A percentile compares a stretch with the other conserved stretches of the same genome.
phyloP scores from a whole-genome alignment of 2,113 vertebrate species.

The Amia ocellicauda region DNA sequence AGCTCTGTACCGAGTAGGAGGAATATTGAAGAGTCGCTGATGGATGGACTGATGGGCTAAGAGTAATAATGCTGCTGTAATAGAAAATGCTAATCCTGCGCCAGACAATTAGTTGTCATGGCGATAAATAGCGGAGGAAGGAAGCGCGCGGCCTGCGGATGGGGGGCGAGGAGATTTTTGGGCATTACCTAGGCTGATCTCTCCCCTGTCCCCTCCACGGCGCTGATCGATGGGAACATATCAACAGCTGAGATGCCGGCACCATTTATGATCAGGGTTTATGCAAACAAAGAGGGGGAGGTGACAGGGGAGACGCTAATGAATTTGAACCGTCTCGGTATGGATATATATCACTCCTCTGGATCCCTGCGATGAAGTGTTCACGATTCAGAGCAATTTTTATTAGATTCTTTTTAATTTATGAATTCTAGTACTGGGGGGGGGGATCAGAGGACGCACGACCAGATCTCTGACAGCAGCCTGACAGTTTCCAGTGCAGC shows the following conservation, averaged over 20 bases:
- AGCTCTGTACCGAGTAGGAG: too few relatives aligned
- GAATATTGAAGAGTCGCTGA: too few relatives aligned
- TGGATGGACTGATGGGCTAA: too few relatives aligned
- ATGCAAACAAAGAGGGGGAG: neutral
- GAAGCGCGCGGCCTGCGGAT: neutral
- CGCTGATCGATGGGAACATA: constrained; percentile 8
- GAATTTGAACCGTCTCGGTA: neutral
- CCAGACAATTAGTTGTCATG: neutral
- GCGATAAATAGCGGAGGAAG: neutral
- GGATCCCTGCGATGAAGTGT: neutral
- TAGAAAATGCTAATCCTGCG: neutral
- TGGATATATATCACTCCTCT: neutral
- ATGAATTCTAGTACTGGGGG: too few relatives aligned
- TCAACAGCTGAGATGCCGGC: neutral
- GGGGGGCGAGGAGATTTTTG: too few relatives aligned
- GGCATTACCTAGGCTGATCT: neutral
- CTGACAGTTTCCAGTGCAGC: too few relatives aligned
- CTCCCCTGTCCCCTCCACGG: neutral
- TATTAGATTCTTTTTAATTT: too few relatives aligned
- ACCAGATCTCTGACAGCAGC: too few relatives aligned
- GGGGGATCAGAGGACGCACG: too few relatives aligned
- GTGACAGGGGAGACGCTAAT: neutral
- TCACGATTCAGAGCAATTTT: neutral
- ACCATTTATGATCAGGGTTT: neutral
- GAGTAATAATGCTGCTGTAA: too few relatives aligned